Conservation (phyloP, 1,140 invertebrate genomes). For the Lordiphosa collinella region DNA sequence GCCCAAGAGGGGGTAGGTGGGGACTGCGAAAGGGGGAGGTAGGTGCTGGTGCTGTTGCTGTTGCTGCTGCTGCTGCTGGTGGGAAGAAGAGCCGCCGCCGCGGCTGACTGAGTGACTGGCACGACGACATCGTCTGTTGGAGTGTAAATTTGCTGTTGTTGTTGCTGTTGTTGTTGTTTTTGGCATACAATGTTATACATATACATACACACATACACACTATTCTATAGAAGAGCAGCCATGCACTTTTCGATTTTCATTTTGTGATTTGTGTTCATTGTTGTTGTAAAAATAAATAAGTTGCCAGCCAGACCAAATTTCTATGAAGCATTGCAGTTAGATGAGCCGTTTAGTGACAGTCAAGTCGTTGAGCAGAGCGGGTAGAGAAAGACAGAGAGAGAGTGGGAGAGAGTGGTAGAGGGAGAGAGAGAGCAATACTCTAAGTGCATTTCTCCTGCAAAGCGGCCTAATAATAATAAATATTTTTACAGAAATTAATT, state of each 20-base stretch:
- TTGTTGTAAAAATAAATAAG: conserved; percentile 75
- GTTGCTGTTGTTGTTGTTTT: conserved; percentile 8
- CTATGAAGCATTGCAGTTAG: conserved; percentile 79
- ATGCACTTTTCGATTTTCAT: conserved; percentile 74
- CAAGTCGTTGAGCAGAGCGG: neutral
- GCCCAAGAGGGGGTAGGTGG: neutral
- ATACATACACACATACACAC: conserved; percentile 20
- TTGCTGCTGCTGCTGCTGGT: neutral
- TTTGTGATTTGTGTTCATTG: conserved; percentile 70
- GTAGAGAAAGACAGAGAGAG: neutral
- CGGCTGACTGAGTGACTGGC: conserved; percentile 72
- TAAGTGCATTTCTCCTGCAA: conserved; percentile 49
- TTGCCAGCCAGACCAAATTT: conserved; percentile 54
- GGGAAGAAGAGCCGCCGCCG: conserved; percentile 25
- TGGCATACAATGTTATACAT: conserved; percentile 11
- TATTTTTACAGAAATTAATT: conserved; percentile 75
- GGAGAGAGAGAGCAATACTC: neutral
- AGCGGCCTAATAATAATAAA: conserved; percentile 73
- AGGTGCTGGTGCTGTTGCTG: neutral
- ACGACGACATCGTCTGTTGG: conserved; percentile 69
- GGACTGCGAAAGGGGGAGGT: neutral
- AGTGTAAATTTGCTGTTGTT: conserved; percentile 68
- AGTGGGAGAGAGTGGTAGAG: conserved; percentile 2
- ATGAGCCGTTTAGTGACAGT: conserved; percentile 71
- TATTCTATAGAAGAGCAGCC: conserved; percentile 42